phyloP scores from a whole-genome alignment of 1,140 invertebrate species.

The Zelostemma sp. region DNA sequence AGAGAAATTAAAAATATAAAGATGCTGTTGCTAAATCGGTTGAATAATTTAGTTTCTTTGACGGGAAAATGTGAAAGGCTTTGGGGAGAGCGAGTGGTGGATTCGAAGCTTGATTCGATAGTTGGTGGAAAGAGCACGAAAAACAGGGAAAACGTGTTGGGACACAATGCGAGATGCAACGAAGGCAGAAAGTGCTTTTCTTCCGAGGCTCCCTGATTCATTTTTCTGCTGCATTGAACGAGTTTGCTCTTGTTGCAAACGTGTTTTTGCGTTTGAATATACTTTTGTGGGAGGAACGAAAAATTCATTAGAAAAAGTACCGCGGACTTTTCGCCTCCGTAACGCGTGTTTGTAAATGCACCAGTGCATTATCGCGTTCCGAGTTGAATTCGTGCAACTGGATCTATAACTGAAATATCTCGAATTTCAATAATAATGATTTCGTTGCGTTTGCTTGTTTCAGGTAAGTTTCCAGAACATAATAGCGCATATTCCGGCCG shows the following conservation, averaged over 20 bases:
- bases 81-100: conserved; percentile 20
- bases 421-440: conserved; percentile 9
- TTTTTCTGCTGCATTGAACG: background rate
- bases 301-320: too few species aligned
- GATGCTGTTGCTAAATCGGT: conserved; percentile 32
- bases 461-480: conserved; percentile 1
- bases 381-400: background rate
- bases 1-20: conserved; percentile 14
- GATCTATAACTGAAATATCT: conserved; percentile 1
- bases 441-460: background rate
- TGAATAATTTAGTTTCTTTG: conserved; percentile 36
- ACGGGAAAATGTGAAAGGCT: conserved; percentile 35
- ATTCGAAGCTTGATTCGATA: conserved; percentile 35
- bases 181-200: conserved; percentile 18
- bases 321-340: too few species aligned
- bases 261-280: too few species aligned
- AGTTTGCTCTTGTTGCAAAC: too few species aligned
- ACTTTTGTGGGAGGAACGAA: too few species aligned
- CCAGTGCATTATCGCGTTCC: too few species aligned
- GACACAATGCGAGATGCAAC: conserved; percentile 18
- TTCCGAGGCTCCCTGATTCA: background rate
- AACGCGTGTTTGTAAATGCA: too few species aligned
- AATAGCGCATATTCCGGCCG: background rate
- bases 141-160: conserved; percentile 15
- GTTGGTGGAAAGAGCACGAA: conserved; percentile 25